A percentile compares a stretch with the other conserved stretches of the same genome.
These are phyloP conservation scores for Athalia cordata DNA, from an alignment of 2,888 invertebrate genomes.

Conservation along the genomic window DNA sequence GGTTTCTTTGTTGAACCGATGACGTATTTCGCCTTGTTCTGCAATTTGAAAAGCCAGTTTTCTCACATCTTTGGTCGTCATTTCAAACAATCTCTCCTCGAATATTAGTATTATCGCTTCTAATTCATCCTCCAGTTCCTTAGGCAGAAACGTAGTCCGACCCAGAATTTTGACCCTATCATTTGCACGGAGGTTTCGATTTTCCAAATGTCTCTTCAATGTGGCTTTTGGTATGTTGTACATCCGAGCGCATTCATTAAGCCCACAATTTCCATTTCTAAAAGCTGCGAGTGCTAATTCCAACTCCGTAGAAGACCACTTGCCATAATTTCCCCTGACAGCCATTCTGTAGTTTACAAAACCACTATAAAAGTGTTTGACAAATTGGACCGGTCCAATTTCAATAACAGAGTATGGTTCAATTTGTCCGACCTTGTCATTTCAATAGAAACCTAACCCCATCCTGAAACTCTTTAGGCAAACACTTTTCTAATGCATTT, in stretches of 20 bases:
- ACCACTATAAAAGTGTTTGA: background rate
- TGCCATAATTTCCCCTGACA: slow-evolving; percentile 45
- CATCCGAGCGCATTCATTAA: slow-evolving; percentile 24
- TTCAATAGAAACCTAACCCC: slow-evolving; percentile 14
- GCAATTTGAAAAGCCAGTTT: slow-evolving; percentile 52
- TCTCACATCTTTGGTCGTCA: slow-evolving; percentile 49
- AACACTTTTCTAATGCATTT: slow-evolving; percentile 10
- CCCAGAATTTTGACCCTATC: slow-evolving; percentile 43
- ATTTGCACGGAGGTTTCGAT: slow-evolving; percentile 38
- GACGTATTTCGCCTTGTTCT: slow-evolving; percentile 48
- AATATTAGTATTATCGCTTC: slow-evolving; percentile 45
- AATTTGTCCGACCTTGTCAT: slow-evolving; percentile 21
- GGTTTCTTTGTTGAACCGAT: slow-evolving; percentile 50
- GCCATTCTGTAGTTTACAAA: slow-evolving; percentile 31
- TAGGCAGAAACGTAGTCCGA: slow-evolving; percentile 1
- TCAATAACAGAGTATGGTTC: slow-evolving; percentile 16
- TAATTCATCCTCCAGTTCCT: slow-evolving; percentile 7
- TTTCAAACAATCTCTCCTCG: slow-evolving; percentile 50
- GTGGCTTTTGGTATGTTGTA: slow-evolving; percentile 44
- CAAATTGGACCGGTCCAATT: slow-evolving; percentile 24
- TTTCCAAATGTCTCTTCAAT: slow-evolving; percentile 45
- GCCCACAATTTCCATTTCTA: slow-evolving; percentile 46
- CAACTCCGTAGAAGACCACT: slow-evolving; percentile 48
- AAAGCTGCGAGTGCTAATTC: slow-evolving; percentile 46
- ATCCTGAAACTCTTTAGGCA: slow-evolving; percentile 1